Conservation (phyloP, 2,113 vertebrate species). For the Romanogobio albipinnatus region DNA sequence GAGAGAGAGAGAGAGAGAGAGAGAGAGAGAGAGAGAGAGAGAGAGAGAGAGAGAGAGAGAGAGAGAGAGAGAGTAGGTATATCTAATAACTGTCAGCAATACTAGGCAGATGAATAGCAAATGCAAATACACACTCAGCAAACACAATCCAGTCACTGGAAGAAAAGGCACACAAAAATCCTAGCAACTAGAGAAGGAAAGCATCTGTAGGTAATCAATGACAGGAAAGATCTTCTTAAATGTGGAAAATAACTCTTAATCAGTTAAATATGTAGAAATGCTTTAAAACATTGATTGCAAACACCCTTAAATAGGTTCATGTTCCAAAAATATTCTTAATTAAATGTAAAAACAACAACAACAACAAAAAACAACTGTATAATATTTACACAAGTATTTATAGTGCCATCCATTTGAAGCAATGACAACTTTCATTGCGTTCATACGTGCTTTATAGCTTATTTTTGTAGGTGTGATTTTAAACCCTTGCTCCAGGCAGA, state of each 20-base stretch:
- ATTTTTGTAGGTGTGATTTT: not conserved
- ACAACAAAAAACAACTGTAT: too few species aligned
- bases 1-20: not conserved
- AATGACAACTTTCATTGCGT: not conserved
- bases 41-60: not conserved
- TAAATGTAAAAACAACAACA: not conserved
- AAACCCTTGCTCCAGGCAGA: not conserved
- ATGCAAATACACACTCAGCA: constrained; percentile 32
- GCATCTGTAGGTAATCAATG: not conserved
- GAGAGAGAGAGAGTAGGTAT: too few species aligned
- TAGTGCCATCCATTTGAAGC: not conserved
- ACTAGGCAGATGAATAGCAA: not conserved
- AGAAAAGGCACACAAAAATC: constrained; percentile 24
- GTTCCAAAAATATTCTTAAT: not conserved
- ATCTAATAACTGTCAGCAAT: not conserved
- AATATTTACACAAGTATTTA: not conserved
- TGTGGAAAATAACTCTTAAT: not conserved
- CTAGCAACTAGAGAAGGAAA: constrained; percentile 21
- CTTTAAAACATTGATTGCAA: not conserved
- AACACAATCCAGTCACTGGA: constrained; percentile 40
- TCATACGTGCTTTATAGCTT: not conserved
- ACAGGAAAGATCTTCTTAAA: not conserved
- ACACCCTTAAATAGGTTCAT: not conserved
- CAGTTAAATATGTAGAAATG: not conserved
- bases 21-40: too few species aligned